Evolutionary conservation across 2,888 invertebrate genomes (phyloP).

Genomic region (Halocaridina rubra): DNA sequence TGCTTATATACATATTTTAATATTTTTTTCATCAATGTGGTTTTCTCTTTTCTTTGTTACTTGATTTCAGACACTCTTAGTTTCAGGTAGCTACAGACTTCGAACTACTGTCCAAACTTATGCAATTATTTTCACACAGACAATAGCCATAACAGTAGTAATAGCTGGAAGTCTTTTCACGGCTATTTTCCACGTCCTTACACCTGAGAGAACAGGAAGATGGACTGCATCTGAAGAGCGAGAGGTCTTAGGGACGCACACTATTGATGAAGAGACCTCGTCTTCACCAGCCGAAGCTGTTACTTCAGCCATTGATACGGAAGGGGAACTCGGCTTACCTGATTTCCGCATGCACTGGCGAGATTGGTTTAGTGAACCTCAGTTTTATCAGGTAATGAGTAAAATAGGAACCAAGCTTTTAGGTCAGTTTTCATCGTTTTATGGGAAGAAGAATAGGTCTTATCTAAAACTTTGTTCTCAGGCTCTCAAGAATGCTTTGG

Average conservation of each 20-base stretch:
- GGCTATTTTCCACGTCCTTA: conserved; percentile 78
- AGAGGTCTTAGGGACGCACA: not conserved
- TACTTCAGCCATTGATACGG: not conserved
- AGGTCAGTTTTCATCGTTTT: too few relatives aligned
- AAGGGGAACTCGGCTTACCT: not conserved
- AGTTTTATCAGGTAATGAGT: conserved; percentile 67
- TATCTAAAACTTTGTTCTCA: too few relatives aligned
- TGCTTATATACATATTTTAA: too few relatives aligned
- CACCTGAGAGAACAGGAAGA: conserved; percentile 72
- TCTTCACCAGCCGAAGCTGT: not conserved
- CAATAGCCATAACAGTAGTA: conserved; percentile 71
- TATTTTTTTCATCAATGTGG: too few relatives aligned
- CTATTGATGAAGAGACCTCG: not conserved
- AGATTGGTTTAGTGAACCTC: conserved; percentile 66
- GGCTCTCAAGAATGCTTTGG: too few relatives aligned
- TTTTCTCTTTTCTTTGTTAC: too few relatives aligned
- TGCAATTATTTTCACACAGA: too few relatives aligned
- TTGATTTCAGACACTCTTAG: too few relatives aligned
- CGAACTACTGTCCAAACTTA: too few relatives aligned
- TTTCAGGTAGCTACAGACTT: too few relatives aligned
- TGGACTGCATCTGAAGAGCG: not conserved
- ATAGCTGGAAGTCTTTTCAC: conserved; percentile 76
- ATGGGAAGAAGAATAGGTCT: too few relatives aligned
- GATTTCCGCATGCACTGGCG: conserved; percentile 64
- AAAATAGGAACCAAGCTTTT: too few relatives aligned